Base-by-base conservation (phyloP, 2,113 vertebrate genomes). In the Xenus cinereus region DNA sequence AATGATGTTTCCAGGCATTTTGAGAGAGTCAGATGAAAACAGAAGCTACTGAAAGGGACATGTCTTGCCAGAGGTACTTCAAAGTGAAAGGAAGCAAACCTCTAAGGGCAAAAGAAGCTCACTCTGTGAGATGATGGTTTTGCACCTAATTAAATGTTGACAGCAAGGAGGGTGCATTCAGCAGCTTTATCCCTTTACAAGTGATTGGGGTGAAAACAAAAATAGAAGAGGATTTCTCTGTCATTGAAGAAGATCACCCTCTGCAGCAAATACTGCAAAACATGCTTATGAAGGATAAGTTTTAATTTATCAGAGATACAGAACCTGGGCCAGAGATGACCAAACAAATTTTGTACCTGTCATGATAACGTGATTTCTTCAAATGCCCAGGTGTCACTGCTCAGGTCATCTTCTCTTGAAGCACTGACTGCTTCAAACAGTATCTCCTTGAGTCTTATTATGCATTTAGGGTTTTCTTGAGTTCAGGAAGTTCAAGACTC, bases 1-100 rank as follows among this genome's bases (percentile, higher is more conserved):
- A 94, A 46, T 33, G 4, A 48, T 74, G 3, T 89, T 97, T 50
- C 19, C 14, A 76, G 73, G 64, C 37, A 86, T 83, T 87, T 60
- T 74, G 60, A 94, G 50, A 59, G 23, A 77, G 24, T 56, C 32
- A 71, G 66, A 51, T 32, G 63, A 87, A 35, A 97, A 74, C 8
- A 89, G 53, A 78, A 66, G 32, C 33, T 89, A 48, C 22, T 85
- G 71, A 89, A 87, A 92, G 37, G 24, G 66, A 92, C 39, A 8
- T 33, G 21, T 84, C 62, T 93, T 83, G 33, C 67, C 73, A 82
- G 89, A 90, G 66, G 35, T 82, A 90, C 60, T 95, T 88, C 92
- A 95, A 69, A 95, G 75, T 53, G 33, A 87, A 85, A 86, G 57
- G 43, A 89, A 82, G 27, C 5, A 87, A 95, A 16, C 37, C 57